phyloP scores from a whole-genome alignment of 2,113 vertebrate genomes.

The Scolopax mira region DNA sequence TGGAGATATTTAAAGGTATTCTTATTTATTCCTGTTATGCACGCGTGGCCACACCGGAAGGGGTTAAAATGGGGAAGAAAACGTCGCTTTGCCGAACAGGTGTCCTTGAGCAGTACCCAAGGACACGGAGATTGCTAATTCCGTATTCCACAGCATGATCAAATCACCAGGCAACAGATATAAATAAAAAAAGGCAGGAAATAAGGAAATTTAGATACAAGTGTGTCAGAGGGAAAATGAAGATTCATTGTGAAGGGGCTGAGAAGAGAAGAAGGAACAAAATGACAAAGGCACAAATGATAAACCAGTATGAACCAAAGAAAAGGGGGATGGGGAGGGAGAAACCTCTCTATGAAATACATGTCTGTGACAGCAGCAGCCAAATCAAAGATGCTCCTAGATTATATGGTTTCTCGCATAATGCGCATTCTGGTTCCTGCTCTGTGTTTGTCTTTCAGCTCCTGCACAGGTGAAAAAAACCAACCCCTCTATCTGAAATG shows the following conservation, averaged over 20 bases:
- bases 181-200: conserved; percentile 96
- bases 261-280: conserved; percentile 63
- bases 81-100: conserved; percentile 81
- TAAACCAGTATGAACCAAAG: conserved; percentile 60
- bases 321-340: neutral
- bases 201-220: conserved; percentile 95
- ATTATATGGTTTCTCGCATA: conserved; percentile 79
- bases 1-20: neutral
- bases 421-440: conserved; percentile 71
- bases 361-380: conserved; percentile 58
- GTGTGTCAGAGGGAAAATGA: conserved; percentile 92
- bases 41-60: neutral
- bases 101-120: conserved; percentile 92
- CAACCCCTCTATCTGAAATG: conserved; percentile 62
- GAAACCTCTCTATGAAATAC: conserved; percentile 17
- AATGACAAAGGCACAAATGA: conserved; percentile 69
- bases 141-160: conserved; percentile 93
- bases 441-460: conserved; percentile 39
- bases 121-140: conserved; percentile 91
- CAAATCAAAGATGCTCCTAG: conserved; percentile 70
- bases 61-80: conserved; percentile 78
- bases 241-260: conserved; percentile 92
- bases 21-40: neutral
- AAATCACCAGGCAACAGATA: conserved; percentile 95
- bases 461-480: conserved; percentile 64